Evolutionary conservation across 53 echinoderm and acorn worm genomes (phyloP), one percentile per base, ranked within the genome.

Genomic region (Antedon mediterranea): DNA sequence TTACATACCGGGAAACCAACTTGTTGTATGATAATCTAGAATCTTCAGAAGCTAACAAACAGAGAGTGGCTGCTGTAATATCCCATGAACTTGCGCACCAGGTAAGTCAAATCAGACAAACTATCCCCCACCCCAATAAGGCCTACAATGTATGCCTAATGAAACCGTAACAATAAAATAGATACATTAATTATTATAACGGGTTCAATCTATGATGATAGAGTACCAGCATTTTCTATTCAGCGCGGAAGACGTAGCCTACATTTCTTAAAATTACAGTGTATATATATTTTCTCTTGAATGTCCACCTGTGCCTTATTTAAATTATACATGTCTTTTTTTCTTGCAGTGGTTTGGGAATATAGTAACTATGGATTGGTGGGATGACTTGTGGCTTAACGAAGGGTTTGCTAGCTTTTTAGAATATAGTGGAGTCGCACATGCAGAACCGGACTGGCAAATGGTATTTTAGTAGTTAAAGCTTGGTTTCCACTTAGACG

Each of bases 361-460:
- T 82, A 89, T 94, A 34, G 95, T 91, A 30, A 94, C 95, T 0
- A 86, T 84, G 79, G 83, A 89, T n/a, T 94, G 95, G 95, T 94
- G 95, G 95, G 90, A 94, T 71, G 95, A 94, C 43, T 86, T 93
- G 0, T 93, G 93, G 93, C 85, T 93, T 15, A 93, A 93, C 76
- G 93, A 93, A 43, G 90, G 90, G 27, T 91, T 94, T 75, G 95
- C 91, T 0, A 91, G 91, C 77, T 94, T 89, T 71, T 73, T 94
- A 27, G 95, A 94, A 76, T 94, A 94, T 79, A 70, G 83, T 30
- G 95, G 95, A 3, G 91, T 83, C 0, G 34, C 86, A 33, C 30
- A 27, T 13, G 87, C 72, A 3, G 87, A 94, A 31, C 95, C 95
- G 23, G 77, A 75, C 26, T 94, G 95, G 95, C 77, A 85, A 31